phyloP scores from a whole-genome alignment of 2,797 vertebrate species.

The Eutrigla gurnardus region DNA sequence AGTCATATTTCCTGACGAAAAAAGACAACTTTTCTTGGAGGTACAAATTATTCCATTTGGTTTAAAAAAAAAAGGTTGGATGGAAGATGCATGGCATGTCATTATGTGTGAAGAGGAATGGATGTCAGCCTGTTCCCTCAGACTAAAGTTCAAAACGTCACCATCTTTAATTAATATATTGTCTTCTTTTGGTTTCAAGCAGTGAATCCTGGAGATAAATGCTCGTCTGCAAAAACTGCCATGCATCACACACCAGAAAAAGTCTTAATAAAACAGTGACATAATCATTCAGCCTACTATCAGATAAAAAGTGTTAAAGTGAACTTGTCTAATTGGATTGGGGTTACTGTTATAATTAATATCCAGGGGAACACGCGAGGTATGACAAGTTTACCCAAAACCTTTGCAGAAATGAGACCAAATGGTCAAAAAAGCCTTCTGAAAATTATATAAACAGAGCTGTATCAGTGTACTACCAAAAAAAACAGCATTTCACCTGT shows the following conservation, averaged over 20 bases:
- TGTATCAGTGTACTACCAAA: too few relatives aligned
- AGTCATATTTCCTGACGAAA: neutral
- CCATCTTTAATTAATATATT: conserved; percentile 52
- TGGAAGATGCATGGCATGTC: conserved; percentile 34
- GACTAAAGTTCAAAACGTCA: conserved; percentile 61
- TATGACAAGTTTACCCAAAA: neutral
- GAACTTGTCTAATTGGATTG: neutral
- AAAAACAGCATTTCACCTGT: too few relatives aligned
- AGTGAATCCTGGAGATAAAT: conserved; percentile 32
- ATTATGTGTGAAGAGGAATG: conserved; percentile 45
- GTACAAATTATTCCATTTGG: conserved; percentile 8
- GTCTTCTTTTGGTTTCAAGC: conserved; percentile 19
- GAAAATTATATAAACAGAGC: neutral
- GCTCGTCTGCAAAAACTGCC: neutral
- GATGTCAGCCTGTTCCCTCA: conserved; percentile 46
- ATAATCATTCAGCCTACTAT: neutral
- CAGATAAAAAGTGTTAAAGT: neutral
- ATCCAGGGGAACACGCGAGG: neutral
- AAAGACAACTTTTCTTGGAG: conserved; percentile 6
- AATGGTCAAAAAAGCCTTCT: neutral
- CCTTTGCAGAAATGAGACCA: neutral
- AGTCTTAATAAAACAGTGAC: neutral
- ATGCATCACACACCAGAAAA: conserved; percentile 5
- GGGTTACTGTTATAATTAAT: neutral
- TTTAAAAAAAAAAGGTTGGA: conserved; percentile 4